These are phyloP conservation scores for Zeugodacus cucurbitae DNA, from an alignment of 1,140 invertebrate genomes.

Conservation along the genomic window DNA sequence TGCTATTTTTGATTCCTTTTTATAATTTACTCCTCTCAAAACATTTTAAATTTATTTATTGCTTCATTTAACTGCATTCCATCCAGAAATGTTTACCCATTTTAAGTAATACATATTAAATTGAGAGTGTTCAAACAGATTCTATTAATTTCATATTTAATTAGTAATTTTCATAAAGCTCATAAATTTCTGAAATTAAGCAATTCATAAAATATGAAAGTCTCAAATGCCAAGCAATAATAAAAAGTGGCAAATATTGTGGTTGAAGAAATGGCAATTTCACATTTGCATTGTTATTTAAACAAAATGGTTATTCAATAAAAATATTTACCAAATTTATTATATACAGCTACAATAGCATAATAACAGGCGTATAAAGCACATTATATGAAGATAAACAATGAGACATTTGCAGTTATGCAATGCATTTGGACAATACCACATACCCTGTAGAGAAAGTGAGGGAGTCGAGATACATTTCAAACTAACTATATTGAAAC, in stretches of 20 bases:
- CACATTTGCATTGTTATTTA: neutral
- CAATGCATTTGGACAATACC: too few species aligned
- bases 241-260: neutral
- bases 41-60: too few species aligned
- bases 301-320: conserved; percentile 16
- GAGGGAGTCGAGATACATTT: too few species aligned
- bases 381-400: neutral
- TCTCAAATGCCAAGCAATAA: neutral
- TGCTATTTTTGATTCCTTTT: too few species aligned
- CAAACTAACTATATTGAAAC: too few species aligned
- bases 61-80: too few species aligned
- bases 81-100: too few species aligned
- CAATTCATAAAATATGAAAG: neutral
- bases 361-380: neutral
- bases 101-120: too few species aligned
- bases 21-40: too few species aligned
- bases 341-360: neutral
- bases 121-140: too few species aligned
- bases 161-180: neutral
- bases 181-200: neutral
- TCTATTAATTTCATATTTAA: neutral
- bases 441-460: too few species aligned
- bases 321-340: conserved; percentile 20
- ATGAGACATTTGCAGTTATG: too few species aligned
- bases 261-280: neutral